Base-by-base conservation (phyloP, 2,797 vertebrate genomes). In the Miichthys miiuy region DNA sequence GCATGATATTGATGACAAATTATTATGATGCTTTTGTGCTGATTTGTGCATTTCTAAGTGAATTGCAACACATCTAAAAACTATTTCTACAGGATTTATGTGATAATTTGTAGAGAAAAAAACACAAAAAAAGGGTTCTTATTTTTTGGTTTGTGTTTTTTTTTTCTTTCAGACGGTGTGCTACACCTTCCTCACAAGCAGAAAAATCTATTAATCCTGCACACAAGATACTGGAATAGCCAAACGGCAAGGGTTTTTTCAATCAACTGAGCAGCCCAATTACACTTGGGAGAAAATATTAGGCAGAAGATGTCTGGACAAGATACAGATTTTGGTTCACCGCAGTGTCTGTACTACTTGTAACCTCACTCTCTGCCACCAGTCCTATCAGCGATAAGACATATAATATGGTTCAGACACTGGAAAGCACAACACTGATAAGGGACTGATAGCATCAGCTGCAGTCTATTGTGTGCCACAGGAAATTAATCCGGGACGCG, bases 401-500 rank as follows among this genome's bases (percentile, higher is more conserved):
- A 64, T 51, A 80, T 80, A 88, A 80, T 82, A 85, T 74, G 52
- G 56, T 46, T 84, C 56, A 87, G 85, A 82, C 77, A 68, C 75
- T 83, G 82, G 71, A 82, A 83, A 91, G 71, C 81, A 75, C 70
- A 84, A 74, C 76, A 18, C 85, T 65, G 89, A 90, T 90, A 88
- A 81, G 72, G 47, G 47, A 52, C 75, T 0, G 92, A 93, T 89
- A 92, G 54, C 82, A 87, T 91, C 89, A 48, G 68, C 79, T 80
- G 65, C 60, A 60, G 71, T 58, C 84, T 82, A 88, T 88, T 88
- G 87, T 89, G 75, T 70, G 51, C 82, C 76, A 81, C 88, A 89
- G 93, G 92, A 94, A 92, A 92, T 92, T 81, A 93, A 91, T 87
- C 81, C 20, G 57, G 65, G 84, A 80, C 75, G 76, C 56, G 54